Evolutionary conservation across 2,888 invertebrate species (phyloP), one percentile per base, ranked within the genome.

Genomic region (Drosophila ustulata): DNA sequence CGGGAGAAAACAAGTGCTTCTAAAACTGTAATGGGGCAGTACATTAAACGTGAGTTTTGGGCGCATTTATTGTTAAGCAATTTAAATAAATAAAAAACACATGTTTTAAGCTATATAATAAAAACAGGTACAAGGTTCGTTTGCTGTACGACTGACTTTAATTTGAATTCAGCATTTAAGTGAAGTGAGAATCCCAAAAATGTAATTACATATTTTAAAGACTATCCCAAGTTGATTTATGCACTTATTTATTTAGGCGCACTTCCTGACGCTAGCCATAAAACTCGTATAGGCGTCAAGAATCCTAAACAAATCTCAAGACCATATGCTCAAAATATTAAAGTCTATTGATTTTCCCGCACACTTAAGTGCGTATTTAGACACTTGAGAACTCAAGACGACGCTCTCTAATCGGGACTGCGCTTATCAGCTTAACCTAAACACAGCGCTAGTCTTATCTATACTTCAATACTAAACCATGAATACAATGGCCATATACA

Each of bases 21-120:
- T 1, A 4, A 56, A 71, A 65, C 65, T 46, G 77, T 52, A 18
- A 30, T n/a, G 11, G 13, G 11, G 1, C 8, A 23, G 23, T n/a
- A 18, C 18, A 23, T 7, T 30, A 43, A 43, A 55, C 43, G 43
- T 55, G 43, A 4, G 18, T 43, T 52, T 51, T 4, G 13, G 4
- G 7, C 32, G 13, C 8, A 3, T 3, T 34, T 26, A 8, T 55
- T 46, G 30, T 34, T 39, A 13, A 41, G 25, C 13, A 13, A 23
- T 4, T 23, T n/a, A 32, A 55, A 25, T 5, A 13, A 55, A 46
- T 45, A 9, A 32, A 2, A 28, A 9, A 37, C 52, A 52, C 7
- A 26, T 50, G 45, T 37, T 37, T 57, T n/a, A 3, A 18, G 18
- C 32, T 32, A 32, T 37, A 11, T 23, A 5, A 37, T 23, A 6